Percentiles rank a stretch among this genome's conserved stretches.
Evolutionary conservation across 2,113 vertebrate species (phyloP).

Genomic region (Diglossa brunneiventris): DNA sequence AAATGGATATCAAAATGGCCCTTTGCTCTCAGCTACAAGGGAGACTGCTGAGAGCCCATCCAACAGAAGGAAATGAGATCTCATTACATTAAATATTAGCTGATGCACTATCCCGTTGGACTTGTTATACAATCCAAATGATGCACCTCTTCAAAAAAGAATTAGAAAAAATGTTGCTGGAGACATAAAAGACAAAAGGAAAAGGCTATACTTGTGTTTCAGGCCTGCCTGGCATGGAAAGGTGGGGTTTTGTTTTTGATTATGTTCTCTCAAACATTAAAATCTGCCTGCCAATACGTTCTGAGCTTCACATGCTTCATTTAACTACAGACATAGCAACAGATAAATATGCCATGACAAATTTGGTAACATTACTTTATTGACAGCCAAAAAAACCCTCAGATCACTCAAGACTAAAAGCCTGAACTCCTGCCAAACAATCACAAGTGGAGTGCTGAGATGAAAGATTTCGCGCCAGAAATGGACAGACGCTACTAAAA

Average conservation of each 20-base stretch:
- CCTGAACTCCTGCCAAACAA: constrained; percentile 25
- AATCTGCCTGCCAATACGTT: constrained; percentile 31
- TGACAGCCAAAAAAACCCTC: neutral
- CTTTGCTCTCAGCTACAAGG: constrained; percentile 21
- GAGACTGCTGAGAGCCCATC: neutral
- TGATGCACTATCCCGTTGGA: neutral
- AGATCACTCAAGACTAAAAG: constrained; percentile 2
- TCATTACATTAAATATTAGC: constrained; percentile 34
- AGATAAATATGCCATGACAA: constrained; percentile 37
- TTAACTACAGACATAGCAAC: constrained; percentile 54
- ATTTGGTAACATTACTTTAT: constrained; percentile 55
- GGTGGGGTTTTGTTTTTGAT: constrained; percentile 30
- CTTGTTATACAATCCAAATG: neutral
- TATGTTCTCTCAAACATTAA: constrained; percentile 21
- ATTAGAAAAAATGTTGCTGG: neutral
- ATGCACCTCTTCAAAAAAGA: constrained; percentile 8
- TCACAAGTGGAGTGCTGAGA: neutral
- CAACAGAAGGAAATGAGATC: constrained; percentile 27
- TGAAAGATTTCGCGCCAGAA: neutral
- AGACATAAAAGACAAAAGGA: neutral
- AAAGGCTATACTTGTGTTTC: neutral
- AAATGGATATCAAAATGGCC: neutral
- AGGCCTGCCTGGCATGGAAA: neutral
- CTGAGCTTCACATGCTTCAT: constrained; percentile 24
- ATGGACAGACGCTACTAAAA: neutral